Percentiles rank a stretch among this genome's conserved stretches.
phyloP scores from a whole-genome alignment of 2,113 vertebrate species.

The Psilopogon haemacephalus region DNA sequence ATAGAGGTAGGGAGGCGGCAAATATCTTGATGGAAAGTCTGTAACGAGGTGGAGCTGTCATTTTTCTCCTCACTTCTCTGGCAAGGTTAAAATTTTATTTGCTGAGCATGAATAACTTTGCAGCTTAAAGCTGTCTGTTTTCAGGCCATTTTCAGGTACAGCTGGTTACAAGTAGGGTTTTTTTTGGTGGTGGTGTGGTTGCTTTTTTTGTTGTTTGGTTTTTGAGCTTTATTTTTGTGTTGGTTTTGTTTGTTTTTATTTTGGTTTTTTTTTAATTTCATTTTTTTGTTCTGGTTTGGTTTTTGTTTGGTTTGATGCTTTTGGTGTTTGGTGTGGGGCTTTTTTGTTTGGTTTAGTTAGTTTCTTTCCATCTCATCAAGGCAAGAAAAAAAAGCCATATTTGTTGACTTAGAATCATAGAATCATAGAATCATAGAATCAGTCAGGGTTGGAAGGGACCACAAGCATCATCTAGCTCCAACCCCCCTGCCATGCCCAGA shows the following conservation, averaged over 20 bases:
- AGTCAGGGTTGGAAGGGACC: too few species aligned
- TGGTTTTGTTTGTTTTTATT: too few species aligned
- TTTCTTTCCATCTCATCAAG: not conserved
- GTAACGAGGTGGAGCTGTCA: not conserved
- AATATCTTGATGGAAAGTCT: slow-evolving; percentile 30
- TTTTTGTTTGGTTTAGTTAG: not conserved
- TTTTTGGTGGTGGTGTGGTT: too few species aligned
- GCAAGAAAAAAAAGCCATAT: not conserved
- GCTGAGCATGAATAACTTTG: slow-evolving; percentile 1
- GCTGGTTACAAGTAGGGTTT: not conserved
- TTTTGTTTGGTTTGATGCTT: too few species aligned
- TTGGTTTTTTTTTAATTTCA: too few species aligned
- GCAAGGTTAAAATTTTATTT: slow-evolving; percentile 37
- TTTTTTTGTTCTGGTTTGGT: too few species aligned
- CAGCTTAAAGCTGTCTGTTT: slow-evolving; percentile 19
- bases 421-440: too few species aligned
- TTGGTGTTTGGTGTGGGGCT: too few species aligned
- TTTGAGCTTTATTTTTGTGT: too few species aligned
- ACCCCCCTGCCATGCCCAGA: too few species aligned
- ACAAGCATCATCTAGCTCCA: too few species aligned
- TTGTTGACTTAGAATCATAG: not conserved
- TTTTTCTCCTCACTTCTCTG: not conserved
- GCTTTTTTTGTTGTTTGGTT: too few species aligned
- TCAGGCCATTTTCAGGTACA: not conserved
- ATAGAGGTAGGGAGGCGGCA: not conserved